Evolutionary conservation across 2,888 invertebrate genomes (phyloP).

Genomic region (Chymomyza amoena): DNA sequence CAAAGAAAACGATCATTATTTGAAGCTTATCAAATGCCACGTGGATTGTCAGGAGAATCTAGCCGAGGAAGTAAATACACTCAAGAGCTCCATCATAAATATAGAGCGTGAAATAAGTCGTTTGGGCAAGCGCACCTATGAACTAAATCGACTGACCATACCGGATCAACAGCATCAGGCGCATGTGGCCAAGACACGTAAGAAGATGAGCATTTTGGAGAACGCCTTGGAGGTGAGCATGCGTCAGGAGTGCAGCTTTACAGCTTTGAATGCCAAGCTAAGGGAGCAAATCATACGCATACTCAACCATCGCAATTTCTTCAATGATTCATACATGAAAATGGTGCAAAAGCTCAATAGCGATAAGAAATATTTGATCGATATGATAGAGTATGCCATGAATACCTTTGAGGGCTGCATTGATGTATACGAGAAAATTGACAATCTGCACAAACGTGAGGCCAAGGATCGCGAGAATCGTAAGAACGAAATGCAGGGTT

Average conservation of each 20-base stretch:
- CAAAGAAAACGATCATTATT: slow-evolving; percentile 52
- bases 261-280: slow-evolving; percentile 69
- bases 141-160: slow-evolving; percentile 73
- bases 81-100: slow-evolving; percentile 68
- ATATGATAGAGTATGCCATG: slow-evolving; percentile 76
- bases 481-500: slow-evolving; percentile 74
- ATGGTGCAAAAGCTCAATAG: slow-evolving; percentile 75
- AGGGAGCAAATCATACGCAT: slow-evolving; percentile 71
- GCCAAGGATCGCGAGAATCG: slow-evolving; percentile 68
- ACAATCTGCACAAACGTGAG: slow-evolving; percentile 67
- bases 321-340: slow-evolving; percentile 75
- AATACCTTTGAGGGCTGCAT: slow-evolving; percentile 76
- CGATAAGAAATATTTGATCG: slow-evolving; percentile 77
- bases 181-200: slow-evolving; percentile 65
- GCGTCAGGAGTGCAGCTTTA: slow-evolving; percentile 74
- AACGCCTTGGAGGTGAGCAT: slow-evolving; percentile 75
- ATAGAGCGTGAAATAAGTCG: slow-evolving; percentile 73
- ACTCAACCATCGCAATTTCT: slow-evolving; percentile 72
- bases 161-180: slow-evolving; percentile 75
- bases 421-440: slow-evolving; percentile 75
- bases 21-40: slow-evolving; percentile 70
- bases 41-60: slow-evolving; percentile 75
- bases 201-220: slow-evolving; percentile 73
- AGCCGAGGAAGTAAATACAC: slow-evolving; percentile 62
- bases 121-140: slow-evolving; percentile 71